Percentiles rank a stretch among this genome's conserved stretches.
Conservation (phyloP, 2,888 invertebrate species). For the Tolmerus cingulatus region DNA sequence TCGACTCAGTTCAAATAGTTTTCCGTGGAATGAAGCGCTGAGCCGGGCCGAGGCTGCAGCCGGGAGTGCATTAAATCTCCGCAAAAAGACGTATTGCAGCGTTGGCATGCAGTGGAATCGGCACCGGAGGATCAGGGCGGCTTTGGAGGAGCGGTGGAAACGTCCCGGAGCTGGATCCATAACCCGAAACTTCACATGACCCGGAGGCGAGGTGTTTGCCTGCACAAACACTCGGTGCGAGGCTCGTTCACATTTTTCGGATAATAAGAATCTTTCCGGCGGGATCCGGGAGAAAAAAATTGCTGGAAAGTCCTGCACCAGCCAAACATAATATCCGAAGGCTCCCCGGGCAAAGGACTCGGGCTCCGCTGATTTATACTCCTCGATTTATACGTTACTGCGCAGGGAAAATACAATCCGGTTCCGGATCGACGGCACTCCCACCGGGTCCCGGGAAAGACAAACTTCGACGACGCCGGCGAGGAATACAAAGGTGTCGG, state of each 20-base stretch:
- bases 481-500: not conserved
- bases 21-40: slow-evolving; percentile 31
- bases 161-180: not conserved
- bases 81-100: slow-evolving; percentile 40
- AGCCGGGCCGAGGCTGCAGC: not conserved
- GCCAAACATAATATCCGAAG: slow-evolving; percentile 20
- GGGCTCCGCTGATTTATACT: slow-evolving; percentile 27
- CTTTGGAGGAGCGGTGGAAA: not conserved
- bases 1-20: slow-evolving; percentile 43
- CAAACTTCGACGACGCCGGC: not conserved
- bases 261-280: not conserved
- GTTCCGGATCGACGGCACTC: not conserved
- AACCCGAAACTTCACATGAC: not conserved
- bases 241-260: slow-evolving; percentile 18
- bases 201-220: not conserved
- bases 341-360: not conserved
- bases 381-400: not conserved
- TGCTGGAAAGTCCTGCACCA: not conserved
- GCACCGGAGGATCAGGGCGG: not conserved
- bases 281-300: not conserved
- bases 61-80: slow-evolving; percentile 35
- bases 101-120: not conserved
- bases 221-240: not conserved
- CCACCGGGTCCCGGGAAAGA: not conserved
- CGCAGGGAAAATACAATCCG: slow-evolving; percentile 15